Evolutionary conservation across 92 coral and sea anemone genomes (phyloP).

Genomic region (Phenganax stokvisi): DNA sequence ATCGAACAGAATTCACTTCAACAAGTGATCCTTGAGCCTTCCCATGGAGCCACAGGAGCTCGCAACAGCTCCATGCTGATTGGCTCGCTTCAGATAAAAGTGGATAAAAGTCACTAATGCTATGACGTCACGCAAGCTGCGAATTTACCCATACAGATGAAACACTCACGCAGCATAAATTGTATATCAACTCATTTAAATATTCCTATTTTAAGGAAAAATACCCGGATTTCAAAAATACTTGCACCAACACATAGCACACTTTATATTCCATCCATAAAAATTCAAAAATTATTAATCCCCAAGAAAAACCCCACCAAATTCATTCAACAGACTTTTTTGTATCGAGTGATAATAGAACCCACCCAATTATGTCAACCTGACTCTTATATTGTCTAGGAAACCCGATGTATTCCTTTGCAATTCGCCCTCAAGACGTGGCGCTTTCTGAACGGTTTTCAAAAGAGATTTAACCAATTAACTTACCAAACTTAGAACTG

Average conservation of each 20-base stretch:
- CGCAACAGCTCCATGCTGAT: slow-evolving; percentile 9
- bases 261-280: background rate
- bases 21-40: slow-evolving; percentile 24
- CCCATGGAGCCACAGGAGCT: slow-evolving; percentile 31
- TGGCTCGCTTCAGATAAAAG: slow-evolving; percentile 39
- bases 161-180: background rate
- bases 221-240: background rate
- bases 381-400: slow-evolving; percentile 10
- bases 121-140: slow-evolving; percentile 39
- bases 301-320: background rate
- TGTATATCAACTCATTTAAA: slow-evolving; percentile 3
- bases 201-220: slow-evolving; percentile 17
- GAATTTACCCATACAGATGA: background rate
- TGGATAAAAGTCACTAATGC: slow-evolving; percentile 26
- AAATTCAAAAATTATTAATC: background rate
- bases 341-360: background rate
- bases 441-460: background rate
- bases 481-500: background rate
- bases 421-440: slow-evolving; percentile 7
- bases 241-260: background rate
- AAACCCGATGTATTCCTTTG: slow-evolving; percentile 11
- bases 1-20: slow-evolving; percentile 28
- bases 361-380: slow-evolving; percentile 9
- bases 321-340: slow-evolving; percentile 1
- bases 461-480: background rate